phyloP scores from a whole-genome alignment of 1,140 invertebrate species.

The Halesus radiatus region DNA sequence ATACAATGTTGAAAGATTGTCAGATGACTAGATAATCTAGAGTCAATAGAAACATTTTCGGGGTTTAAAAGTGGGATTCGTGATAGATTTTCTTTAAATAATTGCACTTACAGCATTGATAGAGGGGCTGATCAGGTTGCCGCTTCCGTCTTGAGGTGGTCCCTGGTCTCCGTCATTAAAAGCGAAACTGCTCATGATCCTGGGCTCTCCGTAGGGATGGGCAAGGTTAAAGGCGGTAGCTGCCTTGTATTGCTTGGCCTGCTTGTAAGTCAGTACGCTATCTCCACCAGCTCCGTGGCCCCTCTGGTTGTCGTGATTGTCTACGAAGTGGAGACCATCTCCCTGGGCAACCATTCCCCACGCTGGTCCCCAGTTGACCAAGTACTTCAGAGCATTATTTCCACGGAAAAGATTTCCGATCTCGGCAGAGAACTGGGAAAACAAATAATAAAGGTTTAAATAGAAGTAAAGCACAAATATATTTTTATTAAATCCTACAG shows the following conservation, averaged over 20 bases:
- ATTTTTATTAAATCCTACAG: no score
- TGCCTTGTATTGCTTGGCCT: constrained; percentile 75
- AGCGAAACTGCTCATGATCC: constrained; percentile 79
- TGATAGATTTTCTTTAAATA: no score
- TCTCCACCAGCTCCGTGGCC: constrained; percentile 70
- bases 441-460: background rate
- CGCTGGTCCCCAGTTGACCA: constrained; percentile 70
- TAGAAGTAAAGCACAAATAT: no score
- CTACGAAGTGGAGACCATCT: constrained; percentile 76
- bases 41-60: no score
- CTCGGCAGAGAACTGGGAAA: constrained; percentile 50
- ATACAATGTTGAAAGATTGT: no score
- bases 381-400: constrained; percentile 64
- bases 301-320: constrained; percentile 75
- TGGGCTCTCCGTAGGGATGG: constrained; percentile 78
- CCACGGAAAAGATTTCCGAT: constrained; percentile 62
- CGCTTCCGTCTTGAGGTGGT: constrained; percentile 62
- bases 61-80: no score
- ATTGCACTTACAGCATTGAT: constrained; percentile 65
- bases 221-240: constrained; percentile 88
- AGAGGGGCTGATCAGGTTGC: constrained; percentile 71
- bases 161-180: constrained; percentile 67
- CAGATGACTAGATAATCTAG: no score
- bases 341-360: constrained; percentile 72
- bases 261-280: constrained; percentile 74